Percentiles rank a stretch among this genome's conserved stretches.
Evolutionary conservation across 2,888 invertebrate species (phyloP).

Genomic region (Megastigmus dorsalis): DNA sequence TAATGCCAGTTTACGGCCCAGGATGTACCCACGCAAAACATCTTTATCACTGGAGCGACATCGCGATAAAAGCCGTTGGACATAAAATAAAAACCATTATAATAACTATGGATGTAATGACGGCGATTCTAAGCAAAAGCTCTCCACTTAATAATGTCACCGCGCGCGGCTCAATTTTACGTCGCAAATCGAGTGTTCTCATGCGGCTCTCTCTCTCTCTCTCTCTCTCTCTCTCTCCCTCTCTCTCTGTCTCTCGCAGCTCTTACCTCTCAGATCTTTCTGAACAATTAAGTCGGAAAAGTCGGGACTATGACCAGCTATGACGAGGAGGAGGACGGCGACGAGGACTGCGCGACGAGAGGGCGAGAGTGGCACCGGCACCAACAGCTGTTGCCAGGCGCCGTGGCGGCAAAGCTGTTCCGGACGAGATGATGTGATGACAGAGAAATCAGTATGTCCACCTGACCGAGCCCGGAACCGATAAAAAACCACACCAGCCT

Average conservation of each 20-base stretch:
- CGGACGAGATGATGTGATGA: conserved; percentile 60
- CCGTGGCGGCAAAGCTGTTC: conserved; percentile 58
- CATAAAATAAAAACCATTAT: background rate
- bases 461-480: conserved; percentile 56
- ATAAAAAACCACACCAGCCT: conserved; percentile 54
- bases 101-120: conserved; percentile 27
- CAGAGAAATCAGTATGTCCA: conserved; percentile 60
- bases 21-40: conserved; percentile 43
- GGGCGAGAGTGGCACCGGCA: too few species aligned
- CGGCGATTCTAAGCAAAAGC: conserved; percentile 15
- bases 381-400: conserved; percentile 55
- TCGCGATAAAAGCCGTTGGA: background rate
- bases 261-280: conserved; percentile 17
- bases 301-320: background rate
- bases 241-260: background rate
- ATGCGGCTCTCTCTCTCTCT: conserved; percentile 11
- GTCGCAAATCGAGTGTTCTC: conserved; percentile 35
- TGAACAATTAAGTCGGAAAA: conserved; percentile 46
- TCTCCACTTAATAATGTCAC: conserved; percentile 32
- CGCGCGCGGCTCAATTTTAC: conserved; percentile 27
- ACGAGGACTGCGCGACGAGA: background rate
- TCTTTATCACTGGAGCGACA: conserved; percentile 19
- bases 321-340: background rate
- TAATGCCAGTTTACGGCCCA: conserved; percentile 4
- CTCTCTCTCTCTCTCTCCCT: background rate